Percentiles rank a stretch among this genome's conserved stretches.
Evolutionary conservation across 2,797 vertebrate species (phyloP).

Genomic region (Hylomyscus alleni): DNA sequence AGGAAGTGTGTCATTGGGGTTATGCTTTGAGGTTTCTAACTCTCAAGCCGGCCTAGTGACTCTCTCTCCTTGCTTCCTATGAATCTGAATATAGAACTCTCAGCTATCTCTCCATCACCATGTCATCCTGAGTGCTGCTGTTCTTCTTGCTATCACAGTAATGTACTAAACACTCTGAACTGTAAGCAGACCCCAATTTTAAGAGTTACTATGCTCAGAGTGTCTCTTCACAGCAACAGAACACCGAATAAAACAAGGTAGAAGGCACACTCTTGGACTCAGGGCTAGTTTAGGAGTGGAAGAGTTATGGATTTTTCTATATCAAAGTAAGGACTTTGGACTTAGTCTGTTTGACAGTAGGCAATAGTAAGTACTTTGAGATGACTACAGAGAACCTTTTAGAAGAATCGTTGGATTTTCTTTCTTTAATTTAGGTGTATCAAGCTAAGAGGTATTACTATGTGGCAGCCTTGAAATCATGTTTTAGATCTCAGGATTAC

Average conservation of each 20-base stretch:
- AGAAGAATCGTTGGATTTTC: background rate
- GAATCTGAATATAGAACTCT: background rate
- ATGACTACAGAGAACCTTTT: conserved; percentile 11
- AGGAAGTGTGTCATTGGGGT: background rate
- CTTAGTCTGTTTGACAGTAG: background rate
- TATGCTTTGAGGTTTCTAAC: background rate
- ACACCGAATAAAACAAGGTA: background rate
- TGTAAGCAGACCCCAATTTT: background rate
- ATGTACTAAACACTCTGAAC: background rate
- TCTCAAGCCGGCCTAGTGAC: background rate
- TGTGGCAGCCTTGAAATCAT: conserved; percentile 12
- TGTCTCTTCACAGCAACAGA: background rate
- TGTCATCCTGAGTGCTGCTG: background rate
- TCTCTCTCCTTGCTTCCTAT: background rate
- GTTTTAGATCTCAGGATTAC: conserved; percentile 50
- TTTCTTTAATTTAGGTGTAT: conserved; percentile 54
- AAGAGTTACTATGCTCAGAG: background rate
- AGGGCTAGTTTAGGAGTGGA: background rate
- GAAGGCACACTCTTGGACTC: background rate
- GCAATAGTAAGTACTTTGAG: background rate
- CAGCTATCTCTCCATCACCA: background rate
- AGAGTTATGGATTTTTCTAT: background rate
- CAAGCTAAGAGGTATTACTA: background rate
- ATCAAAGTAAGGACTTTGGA: background rate
- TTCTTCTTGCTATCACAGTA: background rate